A percentile compares a stretch with the other conserved stretches of the same genome.
Conservation (phyloP, 2,113 vertebrate species). For the Zingel zingel region DNA sequence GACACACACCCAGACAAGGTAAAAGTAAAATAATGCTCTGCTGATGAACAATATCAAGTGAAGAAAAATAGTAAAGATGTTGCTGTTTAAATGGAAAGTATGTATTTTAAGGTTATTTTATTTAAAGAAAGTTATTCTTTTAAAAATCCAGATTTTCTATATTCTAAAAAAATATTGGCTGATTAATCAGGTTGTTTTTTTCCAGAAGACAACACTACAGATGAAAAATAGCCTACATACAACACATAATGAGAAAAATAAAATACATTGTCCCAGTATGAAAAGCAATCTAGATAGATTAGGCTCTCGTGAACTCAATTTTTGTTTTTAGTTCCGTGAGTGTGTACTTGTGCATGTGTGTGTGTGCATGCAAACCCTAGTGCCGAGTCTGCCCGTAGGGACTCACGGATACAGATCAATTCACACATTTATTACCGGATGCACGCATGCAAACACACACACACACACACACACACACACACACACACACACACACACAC, state of each 20-base stretch:
- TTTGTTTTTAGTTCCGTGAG: neutral
- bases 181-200: neutral
- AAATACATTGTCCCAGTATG: neutral
- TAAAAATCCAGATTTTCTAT: neutral
- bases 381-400: conserved; percentile 37
- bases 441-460: neutral
- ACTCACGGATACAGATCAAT: conserved; percentile 67
- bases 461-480: conserved; percentile 17
- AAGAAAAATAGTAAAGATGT: neutral
- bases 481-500: neutral
- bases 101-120: neutral
- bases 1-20: neutral
- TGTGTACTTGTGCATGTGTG: conserved; percentile 3
- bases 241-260: neutral
- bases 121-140: neutral
- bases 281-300: conserved; percentile 24
- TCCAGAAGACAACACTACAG: neutral
- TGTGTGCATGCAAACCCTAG: conserved; percentile 25
- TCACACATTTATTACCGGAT: conserved; percentile 75
- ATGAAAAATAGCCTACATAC: neutral
- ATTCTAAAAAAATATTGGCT: neutral
- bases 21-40: neutral
- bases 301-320: neutral
- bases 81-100: neutral
- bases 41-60: neutral